Evolutionary conservation across 2,797 vertebrate species (phyloP), one percentile per base, ranked within the genome.

Genomic region (Naso thynnoides): DNA sequence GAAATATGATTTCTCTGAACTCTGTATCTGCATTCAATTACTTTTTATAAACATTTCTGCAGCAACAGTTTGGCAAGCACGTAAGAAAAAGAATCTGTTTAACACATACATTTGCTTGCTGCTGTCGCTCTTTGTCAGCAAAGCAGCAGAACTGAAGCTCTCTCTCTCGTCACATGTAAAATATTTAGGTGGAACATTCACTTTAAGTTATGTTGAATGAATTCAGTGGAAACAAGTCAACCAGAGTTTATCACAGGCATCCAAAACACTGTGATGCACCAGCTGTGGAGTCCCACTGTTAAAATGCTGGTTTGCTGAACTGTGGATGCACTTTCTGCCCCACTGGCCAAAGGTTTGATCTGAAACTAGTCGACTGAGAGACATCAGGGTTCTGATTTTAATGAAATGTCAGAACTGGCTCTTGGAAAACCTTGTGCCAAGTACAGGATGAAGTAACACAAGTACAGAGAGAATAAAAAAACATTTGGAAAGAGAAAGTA

Each of bases 181-280:
- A 79, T 65, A 81, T 71, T 76, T 45, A 76, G 52, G 24, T 2
- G 0, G 26, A 56, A 58, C 26, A 60, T 60, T 27, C 38, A 21
- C 42, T 65, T 21, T 41, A 38, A 72, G 29, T 47, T 36, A 70
- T 41, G 49, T 63, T 60, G 54, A 39, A 67, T 24, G 15, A 26
- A 47, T 48, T 39, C 29, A 33, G 36, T 26, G n/a, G 8, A 50
- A 63, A 26, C 24, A 48, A 48, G 62, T 68, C 45, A 60, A 26
- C 16, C 24, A 57, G 57, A 61, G 62, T 69, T 58, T 44, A 66
- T 66, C 8, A 3, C 8, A 50, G 8, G 27, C 21, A 14, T 29
- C 47, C 18, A 6, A 56, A 61, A 55, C 56, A 26, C 36, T 18
- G 27, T 13, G 29, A 48, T 2, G 29, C 52, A 41, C 27, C 42